Evolutionary conservation across 2,888 invertebrate genomes (phyloP), one percentile per base, ranked within the genome.

Genomic region (Pherbina coryleti): DNA sequence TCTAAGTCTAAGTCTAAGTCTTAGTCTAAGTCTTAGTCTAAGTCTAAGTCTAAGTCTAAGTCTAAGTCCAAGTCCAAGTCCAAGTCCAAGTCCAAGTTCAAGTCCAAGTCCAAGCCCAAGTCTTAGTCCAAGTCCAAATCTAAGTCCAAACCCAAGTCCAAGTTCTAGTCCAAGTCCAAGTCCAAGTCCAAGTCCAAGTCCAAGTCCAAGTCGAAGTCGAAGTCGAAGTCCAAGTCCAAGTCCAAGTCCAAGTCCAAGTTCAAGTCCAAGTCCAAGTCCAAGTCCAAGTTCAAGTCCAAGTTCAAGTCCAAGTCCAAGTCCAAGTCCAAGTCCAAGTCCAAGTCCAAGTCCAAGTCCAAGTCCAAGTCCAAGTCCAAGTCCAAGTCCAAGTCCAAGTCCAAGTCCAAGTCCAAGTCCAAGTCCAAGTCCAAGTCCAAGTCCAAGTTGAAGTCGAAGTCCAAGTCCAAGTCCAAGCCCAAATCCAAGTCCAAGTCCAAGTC

Each of bases 21-120:
- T 66, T 66, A 75, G 75, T 75, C 37, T 66, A 75, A 75, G 75
- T 75, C 37, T 66, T 66, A 75, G 75, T 75, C 37, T 66, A 75
- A 75, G 75, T 75, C 37, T 66, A 75, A 75, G 75, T 75, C 37
- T 66, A 75, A 75, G 75, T 75, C 37, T 66, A 75, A 75, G 75
- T 75, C 37, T 66, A 75, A 75, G 75, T 75, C 37, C 75, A 75
- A 75, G 75, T 75, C 37, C 75, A 75, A 75, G 75, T 75, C 37
- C 75, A 75, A 75, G 75, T 75, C 37, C 75, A 75, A 75, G 75
- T 75, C 37, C 75, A 75, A 75, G 75, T 75, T 37, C 75, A 75
- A 75, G 75, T 75, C 37, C 75, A 75, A 75, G 75, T 75, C 37
- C 75, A 75, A 75, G 75, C 66, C 37, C 75, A 66, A 75, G 75